A percentile compares a stretch with the other conserved stretches of the same genome.
Conservation (phyloP, 2,888 invertebrate species). For the Aromia moschata region DNA sequence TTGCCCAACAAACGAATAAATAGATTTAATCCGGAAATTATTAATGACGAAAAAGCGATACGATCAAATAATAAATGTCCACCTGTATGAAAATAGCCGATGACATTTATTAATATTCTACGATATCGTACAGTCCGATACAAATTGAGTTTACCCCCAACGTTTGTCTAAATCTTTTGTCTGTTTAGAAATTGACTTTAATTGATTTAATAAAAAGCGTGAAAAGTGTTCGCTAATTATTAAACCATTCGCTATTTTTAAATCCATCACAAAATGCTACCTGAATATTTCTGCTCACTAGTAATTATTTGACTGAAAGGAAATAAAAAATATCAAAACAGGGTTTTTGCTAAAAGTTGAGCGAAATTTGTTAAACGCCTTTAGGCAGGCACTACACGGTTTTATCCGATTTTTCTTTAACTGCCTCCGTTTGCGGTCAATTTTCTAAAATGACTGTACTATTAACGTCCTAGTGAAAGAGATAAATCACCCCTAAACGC, state of each 20-base stretch:
- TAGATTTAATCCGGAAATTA: slow-evolving; percentile 43
- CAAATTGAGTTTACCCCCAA: neutral
- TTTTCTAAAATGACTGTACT: slow-evolving; percentile 33
- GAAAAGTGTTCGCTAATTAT: too few relatives aligned
- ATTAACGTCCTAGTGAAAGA: slow-evolving; percentile 49
- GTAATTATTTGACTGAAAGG: too few relatives aligned
- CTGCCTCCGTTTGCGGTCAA: neutral
- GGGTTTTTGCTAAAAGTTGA: too few relatives aligned
- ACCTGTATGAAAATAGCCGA: slow-evolving; percentile 20
- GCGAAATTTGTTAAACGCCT: too few relatives aligned
- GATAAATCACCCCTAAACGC: slow-evolving; percentile 55
- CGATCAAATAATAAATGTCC: slow-evolving; percentile 44
- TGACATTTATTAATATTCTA: slow-evolving; percentile 18
- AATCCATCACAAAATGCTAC: too few relatives aligned
- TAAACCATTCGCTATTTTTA: too few relatives aligned
- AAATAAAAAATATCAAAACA: too few relatives aligned
- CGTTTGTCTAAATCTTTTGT: too few relatives aligned
- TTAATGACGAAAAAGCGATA: slow-evolving; percentile 45
- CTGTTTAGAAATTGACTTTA: too few relatives aligned
- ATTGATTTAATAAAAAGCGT: too few relatives aligned
- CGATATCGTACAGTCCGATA: neutral
- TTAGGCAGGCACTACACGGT: neutral
- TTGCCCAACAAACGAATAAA: slow-evolving; percentile 27
- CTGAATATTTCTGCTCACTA: too few relatives aligned
- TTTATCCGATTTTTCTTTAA: neutral